Conservation (phyloP, 2,113 vertebrate genomes). For the Procavia capensis region DNA sequence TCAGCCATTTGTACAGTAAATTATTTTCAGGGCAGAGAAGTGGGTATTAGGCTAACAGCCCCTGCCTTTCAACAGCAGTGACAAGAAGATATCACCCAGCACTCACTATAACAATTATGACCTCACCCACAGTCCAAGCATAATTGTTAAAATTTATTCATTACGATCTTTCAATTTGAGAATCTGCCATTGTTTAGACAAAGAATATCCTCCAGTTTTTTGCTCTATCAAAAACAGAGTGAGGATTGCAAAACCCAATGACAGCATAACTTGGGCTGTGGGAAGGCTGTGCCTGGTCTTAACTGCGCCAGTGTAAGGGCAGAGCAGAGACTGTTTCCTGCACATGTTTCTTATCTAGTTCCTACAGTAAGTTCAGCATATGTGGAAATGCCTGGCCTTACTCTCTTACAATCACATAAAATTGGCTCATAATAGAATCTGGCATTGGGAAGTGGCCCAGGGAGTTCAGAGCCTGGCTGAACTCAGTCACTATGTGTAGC, state of each 20-base stretch:
- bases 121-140: neutral
- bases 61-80: neutral
- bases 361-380: neutral
- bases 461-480: fast-evolving
- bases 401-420: fast-evolving
- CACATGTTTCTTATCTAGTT: neutral
- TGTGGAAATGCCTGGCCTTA: neutral
- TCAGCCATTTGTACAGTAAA: neutral
- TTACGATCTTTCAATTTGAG: neutral
- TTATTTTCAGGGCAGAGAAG: neutral
- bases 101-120: fast-evolving
- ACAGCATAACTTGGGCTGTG: fast-evolving
- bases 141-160: neutral
- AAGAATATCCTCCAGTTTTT: neutral
- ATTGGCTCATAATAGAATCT: fast-evolving
- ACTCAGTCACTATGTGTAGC: fast-evolving
- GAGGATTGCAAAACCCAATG: neutral
- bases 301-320: fast-evolving
- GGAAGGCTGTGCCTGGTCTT: fast-evolving
- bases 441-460: neutral
- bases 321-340: fast-evolving
- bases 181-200: neutral
- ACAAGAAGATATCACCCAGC: neutral
- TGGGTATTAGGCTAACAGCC: fast-evolving
- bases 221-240: neutral